Conservation (phyloP, 2,797 vertebrate species). For the Hirundo rustica region DNA sequence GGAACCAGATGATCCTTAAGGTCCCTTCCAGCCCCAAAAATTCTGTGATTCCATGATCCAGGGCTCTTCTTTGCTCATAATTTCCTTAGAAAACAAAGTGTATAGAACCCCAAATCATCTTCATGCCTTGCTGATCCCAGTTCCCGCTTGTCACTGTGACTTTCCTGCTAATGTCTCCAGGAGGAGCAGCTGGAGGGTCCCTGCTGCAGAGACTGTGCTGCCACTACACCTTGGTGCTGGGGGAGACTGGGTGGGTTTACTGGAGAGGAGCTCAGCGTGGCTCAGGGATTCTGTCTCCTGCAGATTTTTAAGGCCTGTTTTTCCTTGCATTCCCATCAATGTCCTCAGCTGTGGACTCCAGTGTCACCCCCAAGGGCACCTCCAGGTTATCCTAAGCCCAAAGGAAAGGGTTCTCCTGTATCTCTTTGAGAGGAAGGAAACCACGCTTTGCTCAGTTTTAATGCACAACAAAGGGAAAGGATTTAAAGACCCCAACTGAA, state of each 20-base stretch:
- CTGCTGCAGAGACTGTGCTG: neutral
- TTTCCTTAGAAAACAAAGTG: neutral
- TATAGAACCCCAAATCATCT: neutral
- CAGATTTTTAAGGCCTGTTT: neutral
- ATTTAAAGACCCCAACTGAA: neutral
- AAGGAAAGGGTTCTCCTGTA: fast-evolving
- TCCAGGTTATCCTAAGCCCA: neutral
- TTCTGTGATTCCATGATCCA: neutral
- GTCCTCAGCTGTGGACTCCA: neutral
- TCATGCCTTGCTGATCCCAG: neutral
- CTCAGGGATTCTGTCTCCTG: neutral
- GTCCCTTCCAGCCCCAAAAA: neutral
- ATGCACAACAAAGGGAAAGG: neutral
- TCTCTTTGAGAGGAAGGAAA: neutral
- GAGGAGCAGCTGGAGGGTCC: neutral
- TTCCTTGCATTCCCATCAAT: neutral
- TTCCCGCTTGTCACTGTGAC: neutral
- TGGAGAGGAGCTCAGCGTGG: neutral
- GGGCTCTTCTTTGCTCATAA: neutral
- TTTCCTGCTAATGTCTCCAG: neutral
- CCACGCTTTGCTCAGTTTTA: neutral
- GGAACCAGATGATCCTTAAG: fast-evolving
- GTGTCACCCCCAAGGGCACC: neutral
- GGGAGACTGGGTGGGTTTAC: neutral
- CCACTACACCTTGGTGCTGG: neutral